Evolutionary conservation across 1,140 invertebrate species (phyloP).

Genomic region (Homalodisca vitripennis): DNA sequence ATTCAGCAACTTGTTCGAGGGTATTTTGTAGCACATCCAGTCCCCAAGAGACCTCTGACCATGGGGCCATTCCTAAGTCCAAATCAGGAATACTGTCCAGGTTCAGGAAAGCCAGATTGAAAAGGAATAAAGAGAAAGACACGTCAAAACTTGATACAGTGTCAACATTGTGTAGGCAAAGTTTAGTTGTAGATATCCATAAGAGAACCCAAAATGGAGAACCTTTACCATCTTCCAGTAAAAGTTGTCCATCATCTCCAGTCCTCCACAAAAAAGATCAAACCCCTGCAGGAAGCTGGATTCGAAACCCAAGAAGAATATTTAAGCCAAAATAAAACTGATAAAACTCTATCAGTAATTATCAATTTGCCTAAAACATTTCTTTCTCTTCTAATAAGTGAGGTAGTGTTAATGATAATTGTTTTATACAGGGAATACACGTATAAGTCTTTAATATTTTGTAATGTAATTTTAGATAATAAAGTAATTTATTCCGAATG

Average conservation of each 20-base stretch:
- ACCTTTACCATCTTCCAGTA: constrained; percentile 36
- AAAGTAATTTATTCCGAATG: too few species aligned
- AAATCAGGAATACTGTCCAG: constrained; percentile 57
- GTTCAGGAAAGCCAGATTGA: constrained; percentile 56
- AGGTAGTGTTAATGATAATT: not conserved
- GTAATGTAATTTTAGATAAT: not conserved
- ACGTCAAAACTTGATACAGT: constrained; percentile 54
- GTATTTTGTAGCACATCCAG: not conserved
- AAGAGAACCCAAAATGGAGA: constrained; percentile 29
- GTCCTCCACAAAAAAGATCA: constrained; percentile 37
- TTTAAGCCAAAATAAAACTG: too few species aligned
- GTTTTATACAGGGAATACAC: not conserved
- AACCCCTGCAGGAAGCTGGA: constrained; percentile 12
- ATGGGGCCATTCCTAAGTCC: constrained; percentile 35
- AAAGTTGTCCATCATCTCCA: constrained; percentile 44
- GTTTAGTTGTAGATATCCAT: constrained; percentile 59
- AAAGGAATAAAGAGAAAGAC: constrained; percentile 49
- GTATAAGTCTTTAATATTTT: not conserved
- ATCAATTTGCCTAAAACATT: not conserved
- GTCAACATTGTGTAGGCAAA: constrained; percentile 63
- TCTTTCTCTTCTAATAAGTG: not conserved
- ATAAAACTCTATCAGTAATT: not conserved
- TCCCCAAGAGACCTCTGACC: not conserved
- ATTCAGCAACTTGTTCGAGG: constrained; percentile 38
- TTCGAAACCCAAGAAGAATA: constrained; percentile 21